Conservation (phyloP, 2,797 vertebrate species). For the Aphelocoma californica region DNA sequence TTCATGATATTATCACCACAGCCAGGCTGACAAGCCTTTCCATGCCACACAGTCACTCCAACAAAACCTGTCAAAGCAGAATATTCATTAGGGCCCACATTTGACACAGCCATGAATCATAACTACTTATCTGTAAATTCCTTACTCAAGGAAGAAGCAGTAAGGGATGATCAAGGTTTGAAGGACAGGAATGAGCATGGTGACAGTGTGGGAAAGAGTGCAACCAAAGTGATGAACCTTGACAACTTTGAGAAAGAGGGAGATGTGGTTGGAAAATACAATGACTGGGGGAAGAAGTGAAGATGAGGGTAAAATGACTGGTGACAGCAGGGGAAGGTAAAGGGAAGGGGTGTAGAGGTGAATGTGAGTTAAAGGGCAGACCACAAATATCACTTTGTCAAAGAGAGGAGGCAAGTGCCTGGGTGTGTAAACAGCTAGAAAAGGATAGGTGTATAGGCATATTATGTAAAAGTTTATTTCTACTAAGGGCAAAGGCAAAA, state of each 20-base stretch:
- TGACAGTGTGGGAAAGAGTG: background rate
- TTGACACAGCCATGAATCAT: background rate
- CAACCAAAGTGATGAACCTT: background rate
- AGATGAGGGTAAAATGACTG: background rate
- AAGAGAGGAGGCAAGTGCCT: background rate
- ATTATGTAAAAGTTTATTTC: background rate
- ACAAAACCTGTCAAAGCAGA: accelerated
- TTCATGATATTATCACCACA: background rate
- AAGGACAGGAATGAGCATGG: background rate
- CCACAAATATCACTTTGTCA: background rate
- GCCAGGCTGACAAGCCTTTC: background rate
- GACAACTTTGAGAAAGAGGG: background rate
- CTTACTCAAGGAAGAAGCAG: background rate
- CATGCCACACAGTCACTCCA: accelerated
- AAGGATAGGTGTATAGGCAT: background rate
- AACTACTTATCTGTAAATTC: background rate
- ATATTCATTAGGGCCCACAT: background rate
- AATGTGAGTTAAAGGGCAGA: background rate
- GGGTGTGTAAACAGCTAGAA: background rate
- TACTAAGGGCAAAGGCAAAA: background rate
- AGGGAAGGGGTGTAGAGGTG: background rate
- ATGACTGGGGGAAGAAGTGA: background rate
- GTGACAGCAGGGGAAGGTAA: background rate
- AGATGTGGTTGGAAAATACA: background rate
- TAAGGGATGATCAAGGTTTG: background rate